These are phyloP conservation scores for Pseudococcus viburni DNA, from an alignment of 2,888 invertebrate genomes.

Conservation along the genomic window DNA sequence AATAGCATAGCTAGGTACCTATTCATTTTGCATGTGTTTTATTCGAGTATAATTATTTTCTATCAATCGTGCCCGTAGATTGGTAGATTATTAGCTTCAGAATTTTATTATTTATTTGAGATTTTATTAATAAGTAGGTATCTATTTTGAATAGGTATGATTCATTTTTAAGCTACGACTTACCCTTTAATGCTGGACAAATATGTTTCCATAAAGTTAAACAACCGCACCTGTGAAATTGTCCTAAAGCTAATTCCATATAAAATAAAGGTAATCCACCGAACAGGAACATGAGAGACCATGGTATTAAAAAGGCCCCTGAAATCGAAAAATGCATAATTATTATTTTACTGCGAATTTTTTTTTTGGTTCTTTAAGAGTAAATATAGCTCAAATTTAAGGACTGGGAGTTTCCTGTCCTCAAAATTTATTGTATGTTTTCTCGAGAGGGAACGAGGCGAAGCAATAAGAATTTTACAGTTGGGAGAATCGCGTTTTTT, in stretches of 20 bases:
- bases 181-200: conserved; percentile 93
- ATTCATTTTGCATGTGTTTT: not conserved
- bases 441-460: too few relatives aligned
- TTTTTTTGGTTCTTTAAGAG: not conserved
- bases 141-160: not conserved
- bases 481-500: too few relatives aligned
- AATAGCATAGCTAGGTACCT: not conserved
- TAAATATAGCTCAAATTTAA: too few relatives aligned
- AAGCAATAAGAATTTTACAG: too few relatives aligned
- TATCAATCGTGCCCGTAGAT: not conserved
- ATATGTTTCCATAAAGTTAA: conserved; percentile 93
- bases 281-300: conserved; percentile 91
- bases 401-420: too few relatives aligned
- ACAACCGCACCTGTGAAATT: conserved; percentile 93
- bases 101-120: too few relatives aligned
- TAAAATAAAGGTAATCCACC: conserved; percentile 95
- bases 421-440: too few relatives aligned
- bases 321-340: conserved; percentile 69
- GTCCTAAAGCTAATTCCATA: conserved; percentile 94
- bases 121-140: too few relatives aligned
- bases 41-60: not conserved
- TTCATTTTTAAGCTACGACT: conserved; percentile 68
- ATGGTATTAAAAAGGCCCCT: conserved; percentile 96
- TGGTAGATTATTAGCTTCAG: not conserved
- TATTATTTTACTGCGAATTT: not conserved